Evolutionary conservation across 2,888 invertebrate species (phyloP), one percentile per base, ranked within the genome.

Genomic region (Liodrosophila aerea): DNA sequence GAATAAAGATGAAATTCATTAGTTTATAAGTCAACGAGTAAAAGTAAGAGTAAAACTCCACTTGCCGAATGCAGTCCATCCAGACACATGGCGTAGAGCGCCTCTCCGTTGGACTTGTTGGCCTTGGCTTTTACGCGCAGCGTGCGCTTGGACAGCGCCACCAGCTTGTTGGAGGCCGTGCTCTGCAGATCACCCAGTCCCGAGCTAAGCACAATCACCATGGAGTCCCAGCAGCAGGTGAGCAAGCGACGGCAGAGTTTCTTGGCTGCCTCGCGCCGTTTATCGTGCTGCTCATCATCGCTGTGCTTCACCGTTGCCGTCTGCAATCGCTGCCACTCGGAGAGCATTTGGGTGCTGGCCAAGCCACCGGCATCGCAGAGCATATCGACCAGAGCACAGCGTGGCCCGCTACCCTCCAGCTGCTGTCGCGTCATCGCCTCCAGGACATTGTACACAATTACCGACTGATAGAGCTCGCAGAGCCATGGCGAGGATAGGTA

Each of bases 401-500:
- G 87, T 5, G 80, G 74, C 1, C 76, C 82, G 8, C 61, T 83
- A 1, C 85, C 85, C 4, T 89, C 87, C 44, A 87, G 60, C 50
- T 89, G 89, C n/a, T 87, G 87, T 4, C 76, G 65, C 8, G 81
- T 66, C 71, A 90, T 80, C 8, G 83, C 71, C 31, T 89, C 89
- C 47, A 90, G 59, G 1, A 90, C 84, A 72, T 90, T 90, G 53
- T 92, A 92, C 0, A 94, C 93, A 3, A 97, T 91, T 1, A 97
- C 94, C 86, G 95, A 95, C 81, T 96, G 96, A 87, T 98, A 98
- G 5, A 98, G 91, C 86, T 98, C 97, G 30, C 96, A 93, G 1
- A 98, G 92, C 98, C 98, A 98, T 0, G 96, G 95, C 0, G 96
- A 96, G 0, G 98, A 97, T 7, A 98, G 92, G 87, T 97, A 98